A percentile compares a stretch with the other conserved stretches of the same genome.
These are phyloP conservation scores for Sebastes goodei DNA, from an alignment of 2,797 vertebrate species.

Conservation along the genomic window DNA sequence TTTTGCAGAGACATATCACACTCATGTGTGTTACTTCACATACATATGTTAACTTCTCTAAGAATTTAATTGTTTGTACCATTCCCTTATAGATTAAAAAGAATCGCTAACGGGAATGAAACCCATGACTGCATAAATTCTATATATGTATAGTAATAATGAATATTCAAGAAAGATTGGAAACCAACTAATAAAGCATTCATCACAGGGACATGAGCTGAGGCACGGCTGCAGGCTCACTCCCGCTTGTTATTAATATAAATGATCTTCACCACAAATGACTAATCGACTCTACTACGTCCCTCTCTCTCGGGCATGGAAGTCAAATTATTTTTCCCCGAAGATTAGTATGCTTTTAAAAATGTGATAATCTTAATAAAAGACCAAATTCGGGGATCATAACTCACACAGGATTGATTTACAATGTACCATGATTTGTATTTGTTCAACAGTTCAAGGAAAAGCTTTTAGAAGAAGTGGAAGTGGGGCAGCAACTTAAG, in stretches of 20 bases:
- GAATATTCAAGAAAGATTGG: slow-evolving; percentile 69
- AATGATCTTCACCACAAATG: slow-evolving; percentile 63
- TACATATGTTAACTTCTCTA: slow-evolving; percentile 35
- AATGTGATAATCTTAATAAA: slow-evolving; percentile 37
- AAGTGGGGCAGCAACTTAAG: not conserved
- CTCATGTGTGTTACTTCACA: slow-evolving; percentile 25
- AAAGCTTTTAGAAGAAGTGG: slow-evolving; percentile 10
- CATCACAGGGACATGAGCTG: slow-evolving; percentile 65
- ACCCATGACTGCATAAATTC: slow-evolving; percentile 53
- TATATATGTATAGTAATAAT: slow-evolving; percentile 61
- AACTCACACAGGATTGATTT: slow-evolving; percentile 30
- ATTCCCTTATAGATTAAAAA: slow-evolving; percentile 41
- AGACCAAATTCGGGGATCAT: slow-evolving; percentile 13
- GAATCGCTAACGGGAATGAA: slow-evolving; percentile 40
- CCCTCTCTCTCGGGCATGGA: slow-evolving; percentile 25
- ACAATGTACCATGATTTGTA: not conserved
- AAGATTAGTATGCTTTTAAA: slow-evolving; percentile 39
- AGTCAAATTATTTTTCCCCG: slow-evolving; percentile 41
- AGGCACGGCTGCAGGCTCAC: slow-evolving; percentile 53
- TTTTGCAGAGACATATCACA: slow-evolving; percentile 4
- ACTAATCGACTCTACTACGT: slow-evolving; percentile 56
- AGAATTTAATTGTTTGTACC: slow-evolving; percentile 35
- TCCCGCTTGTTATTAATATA: slow-evolving; percentile 70
- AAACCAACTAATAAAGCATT: slow-evolving; percentile 66
- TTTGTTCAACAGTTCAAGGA: not conserved